Conservation (phyloP, 2,113 vertebrate genomes). For the Perca flavescens region DNA sequence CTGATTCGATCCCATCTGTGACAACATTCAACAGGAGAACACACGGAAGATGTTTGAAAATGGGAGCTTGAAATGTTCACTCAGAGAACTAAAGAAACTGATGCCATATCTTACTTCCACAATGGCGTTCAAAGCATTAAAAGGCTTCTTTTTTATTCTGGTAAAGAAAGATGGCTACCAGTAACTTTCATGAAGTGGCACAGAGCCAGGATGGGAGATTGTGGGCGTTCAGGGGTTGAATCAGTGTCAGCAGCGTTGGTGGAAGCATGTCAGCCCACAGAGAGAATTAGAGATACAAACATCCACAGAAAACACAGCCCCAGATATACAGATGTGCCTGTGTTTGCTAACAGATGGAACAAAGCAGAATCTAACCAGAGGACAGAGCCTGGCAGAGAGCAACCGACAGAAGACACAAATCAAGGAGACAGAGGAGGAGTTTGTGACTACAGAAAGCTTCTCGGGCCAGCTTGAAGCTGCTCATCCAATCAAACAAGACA, state of each 20-base stretch:
- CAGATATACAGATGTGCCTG: slow-evolving; percentile 59
- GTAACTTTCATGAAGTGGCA: slow-evolving; percentile 38
- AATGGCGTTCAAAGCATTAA: not conserved
- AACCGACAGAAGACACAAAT: slow-evolving; percentile 18
- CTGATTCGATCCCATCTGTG: slow-evolving; percentile 47
- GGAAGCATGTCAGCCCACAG: slow-evolving; percentile 75
- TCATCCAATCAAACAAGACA: slow-evolving; percentile 62
- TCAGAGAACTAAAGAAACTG: not conserved
- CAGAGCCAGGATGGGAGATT: slow-evolving; percentile 35
- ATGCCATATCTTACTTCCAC: not conserved
- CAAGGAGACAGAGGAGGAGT: slow-evolving; percentile 27
- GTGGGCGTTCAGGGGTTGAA: slow-evolving; percentile 59
- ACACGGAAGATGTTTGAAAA: slow-evolving; percentile 7
- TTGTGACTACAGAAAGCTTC: slow-evolving; percentile 37
- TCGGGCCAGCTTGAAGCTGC: slow-evolving; percentile 46
- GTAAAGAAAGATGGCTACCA: slow-evolving; percentile 1
- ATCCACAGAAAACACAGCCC: slow-evolving; percentile 80
- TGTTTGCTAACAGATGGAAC: slow-evolving; percentile 58
- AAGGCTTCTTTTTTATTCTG: slow-evolving; percentile 31
- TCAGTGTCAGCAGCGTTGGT: slow-evolving; percentile 73
- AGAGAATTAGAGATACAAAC: slow-evolving; percentile 79
- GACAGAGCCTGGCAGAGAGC: slow-evolving; percentile 13
- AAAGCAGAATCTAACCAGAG: slow-evolving; percentile 46
- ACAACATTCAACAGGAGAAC: slow-evolving; percentile 13
- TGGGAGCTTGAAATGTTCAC: not conserved